Base-by-base conservation (phyloP, 2,797 vertebrate species). In the Cichlasoma orientale region DNA sequence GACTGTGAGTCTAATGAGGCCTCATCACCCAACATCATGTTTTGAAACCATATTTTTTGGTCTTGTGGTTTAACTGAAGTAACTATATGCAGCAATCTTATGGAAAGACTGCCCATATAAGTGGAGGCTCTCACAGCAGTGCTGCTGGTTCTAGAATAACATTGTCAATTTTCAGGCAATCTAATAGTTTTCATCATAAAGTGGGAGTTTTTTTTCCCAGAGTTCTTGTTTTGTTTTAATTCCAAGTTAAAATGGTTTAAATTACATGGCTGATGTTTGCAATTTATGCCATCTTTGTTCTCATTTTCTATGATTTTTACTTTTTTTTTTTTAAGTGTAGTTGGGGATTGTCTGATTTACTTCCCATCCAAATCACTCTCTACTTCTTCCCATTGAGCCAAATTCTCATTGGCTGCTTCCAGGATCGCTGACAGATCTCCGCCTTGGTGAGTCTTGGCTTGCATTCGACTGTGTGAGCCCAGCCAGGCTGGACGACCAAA, bases 401-500 rank as follows among this genome's bases (percentile, higher is more conserved):
- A 80, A 27, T 75, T 69, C 54, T 72, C 57, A 61, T 79, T 79
- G 82, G 78, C 84, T 21, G 55, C 63, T 53, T 61, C 74, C 66
- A 52, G 79, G 66, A 61, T 66, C 53, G 74, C 79, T 88, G 85
- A 85, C 89, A 83, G 84, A 85, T 87, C 52, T 80, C 83, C 70
- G 56, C 66, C 82, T 81, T 52, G 89, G 89, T 83, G 83, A 85
- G 66, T 86, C 55, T 89, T 86, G 88, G 90, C 82, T 59, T 4
- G 0, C 1, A 13, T 47, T 56, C 0, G 66, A 23, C 80, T 19
- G 31, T 56, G 31, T 25, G 77, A 83, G 50, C 41, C 7, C 53
- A 66, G 72, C 83, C 79, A 89, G 82, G 77, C 75, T 3, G 54
- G 73, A 70, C 71, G 81, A 91, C 88, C 88, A 90, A 92, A 82